Evolutionary conservation across 1,140 invertebrate species (phyloP).

Genomic region (Berghia stephanieae): DNA sequence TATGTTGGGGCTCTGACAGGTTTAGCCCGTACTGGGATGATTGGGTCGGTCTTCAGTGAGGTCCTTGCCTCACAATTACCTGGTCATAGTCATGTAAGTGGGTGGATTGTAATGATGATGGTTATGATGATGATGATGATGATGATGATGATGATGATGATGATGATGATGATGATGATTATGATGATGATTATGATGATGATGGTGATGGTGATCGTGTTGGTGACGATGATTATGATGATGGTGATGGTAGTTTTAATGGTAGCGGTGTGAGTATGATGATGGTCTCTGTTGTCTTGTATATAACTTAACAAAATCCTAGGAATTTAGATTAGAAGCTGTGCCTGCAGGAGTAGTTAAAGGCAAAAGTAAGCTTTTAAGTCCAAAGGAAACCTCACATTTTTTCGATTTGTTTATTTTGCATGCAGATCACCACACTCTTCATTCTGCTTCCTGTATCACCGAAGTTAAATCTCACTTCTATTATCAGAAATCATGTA

Average conservation of each 20-base stretch:
- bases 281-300: too few species aligned
- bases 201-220: too few species aligned
- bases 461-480: background rate
- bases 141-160: background rate
- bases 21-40: slow-evolving; percentile 43
- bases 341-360: too few species aligned
- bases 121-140: background rate
- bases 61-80: slow-evolving; percentile 31
- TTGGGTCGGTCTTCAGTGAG: slow-evolving; percentile 44
- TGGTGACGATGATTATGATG: background rate
- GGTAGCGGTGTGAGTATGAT: background rate
- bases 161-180: too few species aligned
- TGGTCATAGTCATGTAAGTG: slow-evolving; percentile 12
- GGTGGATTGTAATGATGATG: background rate
- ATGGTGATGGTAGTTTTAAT: background rate
- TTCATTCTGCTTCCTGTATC: background rate
- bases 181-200: too few species aligned
- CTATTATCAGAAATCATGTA: background rate
- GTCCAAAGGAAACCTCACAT: too few species aligned
- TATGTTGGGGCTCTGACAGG: slow-evolving; percentile 49
- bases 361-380: too few species aligned
- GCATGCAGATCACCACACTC: background rate
- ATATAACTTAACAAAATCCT: too few species aligned
- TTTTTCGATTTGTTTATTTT: too few species aligned
- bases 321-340: too few species aligned